Percentiles rank a stretch among this genome's conserved stretches.
Conservation (phyloP, 2,888 invertebrate genomes). For the Drosophila nr. fundita region DNA sequence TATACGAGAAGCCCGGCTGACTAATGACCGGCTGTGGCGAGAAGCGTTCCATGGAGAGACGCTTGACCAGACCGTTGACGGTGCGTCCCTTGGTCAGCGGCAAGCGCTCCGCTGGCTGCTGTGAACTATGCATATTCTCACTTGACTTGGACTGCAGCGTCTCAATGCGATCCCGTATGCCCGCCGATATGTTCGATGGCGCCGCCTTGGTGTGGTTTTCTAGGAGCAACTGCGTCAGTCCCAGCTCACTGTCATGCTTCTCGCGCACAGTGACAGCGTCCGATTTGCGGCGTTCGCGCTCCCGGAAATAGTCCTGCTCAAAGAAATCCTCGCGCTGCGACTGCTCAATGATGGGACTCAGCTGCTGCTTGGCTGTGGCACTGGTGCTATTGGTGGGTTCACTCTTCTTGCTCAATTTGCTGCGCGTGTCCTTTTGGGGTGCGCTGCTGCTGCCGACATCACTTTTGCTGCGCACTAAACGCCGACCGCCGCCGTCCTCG, state of each 20-base stretch:
- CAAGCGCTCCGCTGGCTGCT: slow-evolving; percentile 89
- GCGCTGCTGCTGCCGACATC: slow-evolving; percentile 86
- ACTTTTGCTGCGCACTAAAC: slow-evolving; percentile 88
- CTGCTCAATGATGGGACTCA: slow-evolving; percentile 92
- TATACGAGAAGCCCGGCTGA: slow-evolving; percentile 93
- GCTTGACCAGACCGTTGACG: slow-evolving; percentile 91
- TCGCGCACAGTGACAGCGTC: slow-evolving; percentile 83
- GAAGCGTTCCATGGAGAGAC: slow-evolving; percentile 90
- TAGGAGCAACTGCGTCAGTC: slow-evolving; percentile 74
- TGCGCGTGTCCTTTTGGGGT: slow-evolving; percentile 58
- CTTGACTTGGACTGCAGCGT: slow-evolving; percentile 84
- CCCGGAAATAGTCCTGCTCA: slow-evolving; percentile 83
- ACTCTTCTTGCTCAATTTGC: slow-evolving; percentile 59
- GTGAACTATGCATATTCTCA: slow-evolving; percentile 90
- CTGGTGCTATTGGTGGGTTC: slow-evolving; percentile 58
- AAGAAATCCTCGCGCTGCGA: slow-evolving; percentile 89
- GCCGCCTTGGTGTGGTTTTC: slow-evolving; percentile 72
- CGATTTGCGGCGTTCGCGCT: slow-evolving; percentile 82
- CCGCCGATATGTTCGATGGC: slow-evolving; percentile 83
- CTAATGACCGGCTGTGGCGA: slow-evolving; percentile 89
- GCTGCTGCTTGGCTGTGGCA: slow-evolving; percentile 86
- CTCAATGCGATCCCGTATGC: slow-evolving; percentile 79
- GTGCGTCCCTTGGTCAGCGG: slow-evolving; percentile 90
- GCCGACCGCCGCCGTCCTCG: slow-evolving; percentile 85
- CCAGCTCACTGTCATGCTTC: slow-evolving; percentile 81